Evolutionary conservation across 2,113 vertebrate species (phyloP).

Genomic region (Dipodomys ordii): DNA sequence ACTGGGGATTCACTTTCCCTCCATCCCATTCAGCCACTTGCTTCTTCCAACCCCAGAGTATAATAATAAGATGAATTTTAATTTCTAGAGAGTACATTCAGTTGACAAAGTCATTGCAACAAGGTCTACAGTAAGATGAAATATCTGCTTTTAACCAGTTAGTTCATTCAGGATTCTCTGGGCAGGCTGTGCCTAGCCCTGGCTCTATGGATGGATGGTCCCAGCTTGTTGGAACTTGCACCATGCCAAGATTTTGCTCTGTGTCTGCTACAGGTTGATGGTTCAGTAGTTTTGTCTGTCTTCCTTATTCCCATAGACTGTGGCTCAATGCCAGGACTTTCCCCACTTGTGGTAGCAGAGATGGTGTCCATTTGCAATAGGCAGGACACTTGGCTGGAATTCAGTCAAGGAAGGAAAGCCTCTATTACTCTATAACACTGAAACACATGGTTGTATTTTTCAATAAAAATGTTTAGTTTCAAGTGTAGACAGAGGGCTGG

Average conservation of each 20-base stretch:
- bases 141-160: background rate
- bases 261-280: background rate
- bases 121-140: background rate
- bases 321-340: background rate
- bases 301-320: background rate
- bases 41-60: background rate
- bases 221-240: background rate
- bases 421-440: background rate
- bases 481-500: background rate
- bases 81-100: no score
- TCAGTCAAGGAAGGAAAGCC: background rate
- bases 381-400: background rate
- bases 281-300: background rate
- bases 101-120: background rate
- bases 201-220: background rate
- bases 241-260: background rate
- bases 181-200: background rate
- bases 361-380: background rate
- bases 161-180: background rate
- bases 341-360: background rate
- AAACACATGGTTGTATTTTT: background rate
- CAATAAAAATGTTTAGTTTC: slow-evolving; percentile 29
- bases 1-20: background rate
- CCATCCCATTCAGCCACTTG: background rate
- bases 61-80: background rate